phyloP scores from a whole-genome alignment of 1,140 invertebrate genomes.

The Papilio glaucus region DNA sequence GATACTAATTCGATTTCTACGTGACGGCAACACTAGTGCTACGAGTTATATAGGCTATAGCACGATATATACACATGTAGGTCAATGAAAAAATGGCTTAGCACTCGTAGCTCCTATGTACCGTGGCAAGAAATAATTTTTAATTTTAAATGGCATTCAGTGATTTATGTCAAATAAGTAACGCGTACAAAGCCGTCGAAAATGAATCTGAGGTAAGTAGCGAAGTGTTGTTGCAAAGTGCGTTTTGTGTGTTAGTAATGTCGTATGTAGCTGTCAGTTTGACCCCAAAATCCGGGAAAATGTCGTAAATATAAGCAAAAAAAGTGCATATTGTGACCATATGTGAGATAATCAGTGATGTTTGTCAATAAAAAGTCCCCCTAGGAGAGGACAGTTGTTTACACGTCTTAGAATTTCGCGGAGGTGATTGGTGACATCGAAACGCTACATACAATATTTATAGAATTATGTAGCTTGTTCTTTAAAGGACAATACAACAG shows the following conservation, averaged over 20 bases:
- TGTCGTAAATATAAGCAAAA: constrained; percentile 56
- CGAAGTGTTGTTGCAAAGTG: constrained; percentile 72
- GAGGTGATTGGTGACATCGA: constrained; percentile 71
- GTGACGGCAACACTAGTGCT: constrained; percentile 65
- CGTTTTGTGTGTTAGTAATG: constrained; percentile 74
- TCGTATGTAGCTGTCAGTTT: constrained; percentile 77
- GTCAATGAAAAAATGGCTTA: constrained; percentile 84
- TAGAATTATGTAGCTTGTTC: constrained; percentile 78
- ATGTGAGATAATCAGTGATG: constrained; percentile 32
- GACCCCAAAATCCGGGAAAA: constrained; percentile 82
- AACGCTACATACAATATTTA: constrained; percentile 79
- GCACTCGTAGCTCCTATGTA: constrained; percentile 77
- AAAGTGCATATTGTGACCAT: constrained; percentile 56
- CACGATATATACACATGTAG: constrained; percentile 79
- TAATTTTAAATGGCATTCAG: constrained; percentile 84
- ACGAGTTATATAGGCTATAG: constrained; percentile 46
- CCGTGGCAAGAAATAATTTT: constrained; percentile 81
- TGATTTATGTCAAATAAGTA: constrained; percentile 83
- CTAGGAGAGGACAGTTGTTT: constrained; percentile 28
- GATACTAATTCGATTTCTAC: constrained; percentile 2
- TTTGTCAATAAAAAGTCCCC: constrained; percentile 34
- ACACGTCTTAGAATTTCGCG: constrained; percentile 44
- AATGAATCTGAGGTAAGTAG: constrained; percentile 79
- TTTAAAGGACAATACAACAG: constrained; percentile 73
- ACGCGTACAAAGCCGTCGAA: constrained; percentile 80